These are phyloP conservation scores for Oreochromis niloticus DNA, from an alignment of 2,113 vertebrate species.

Conservation along the genomic window DNA sequence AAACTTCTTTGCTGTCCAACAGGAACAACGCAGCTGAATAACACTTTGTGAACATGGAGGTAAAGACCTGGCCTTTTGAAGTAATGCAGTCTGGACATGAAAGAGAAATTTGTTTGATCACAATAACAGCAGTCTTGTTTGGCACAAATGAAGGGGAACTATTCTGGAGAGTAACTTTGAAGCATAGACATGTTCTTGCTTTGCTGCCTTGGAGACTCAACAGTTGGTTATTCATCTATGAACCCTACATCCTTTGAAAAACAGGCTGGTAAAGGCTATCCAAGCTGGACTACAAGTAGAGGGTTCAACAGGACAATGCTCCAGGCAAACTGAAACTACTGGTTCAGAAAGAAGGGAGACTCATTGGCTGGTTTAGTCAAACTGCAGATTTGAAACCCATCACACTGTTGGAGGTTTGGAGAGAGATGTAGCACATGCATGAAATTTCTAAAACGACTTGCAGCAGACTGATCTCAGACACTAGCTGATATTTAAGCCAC, in stretches of 20 bases:
- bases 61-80: background rate
- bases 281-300: background rate
- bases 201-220: background rate
- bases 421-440: background rate
- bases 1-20: background rate
- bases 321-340: background rate
- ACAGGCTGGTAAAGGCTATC: background rate
- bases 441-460: background rate
- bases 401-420: background rate
- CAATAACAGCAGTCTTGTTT: background rate
- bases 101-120: background rate
- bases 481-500: background rate
- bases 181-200: background rate
- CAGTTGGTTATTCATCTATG: background rate
- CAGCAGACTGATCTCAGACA: background rate
- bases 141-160: background rate
- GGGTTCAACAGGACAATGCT: accelerated
- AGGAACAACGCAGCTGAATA: background rate
- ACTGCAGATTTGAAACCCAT: background rate
- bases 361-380: background rate
- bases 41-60: background rate
- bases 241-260: background rate
- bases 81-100: background rate
- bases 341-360: background rate
- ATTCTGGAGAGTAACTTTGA: background rate